These are phyloP conservation scores for Gallinago solitaria DNA, from an alignment of 2,797 vertebrate genomes.

Conservation along the genomic window DNA sequence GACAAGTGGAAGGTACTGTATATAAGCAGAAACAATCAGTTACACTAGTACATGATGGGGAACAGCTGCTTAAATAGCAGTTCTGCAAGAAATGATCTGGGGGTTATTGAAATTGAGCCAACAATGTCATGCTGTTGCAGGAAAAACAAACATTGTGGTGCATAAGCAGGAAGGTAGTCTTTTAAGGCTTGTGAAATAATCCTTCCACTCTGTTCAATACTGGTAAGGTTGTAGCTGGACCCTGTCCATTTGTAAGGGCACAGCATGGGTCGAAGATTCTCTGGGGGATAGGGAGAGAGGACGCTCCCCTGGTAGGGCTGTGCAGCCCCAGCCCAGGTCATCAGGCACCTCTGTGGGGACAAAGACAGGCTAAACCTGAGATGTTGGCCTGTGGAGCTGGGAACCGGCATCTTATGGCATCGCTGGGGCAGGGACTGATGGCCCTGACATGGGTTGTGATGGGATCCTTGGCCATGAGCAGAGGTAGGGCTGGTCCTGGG, in stretches of 20 bases:
- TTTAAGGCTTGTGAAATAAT: background rate
- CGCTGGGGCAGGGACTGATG: background rate
- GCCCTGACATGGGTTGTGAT: background rate
- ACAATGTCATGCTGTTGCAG: background rate
- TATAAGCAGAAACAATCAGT: background rate
- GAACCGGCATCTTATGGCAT: background rate
- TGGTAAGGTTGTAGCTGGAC: background rate
- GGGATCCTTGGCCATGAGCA: background rate
- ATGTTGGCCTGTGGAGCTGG: background rate
- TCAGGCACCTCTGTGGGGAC: background rate
- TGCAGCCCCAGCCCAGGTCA: background rate
- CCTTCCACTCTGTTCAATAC: background rate
- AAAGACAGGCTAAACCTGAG: background rate
- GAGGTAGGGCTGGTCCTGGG: background rate
- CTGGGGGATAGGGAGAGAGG: background rate
- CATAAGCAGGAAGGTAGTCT: background rate
- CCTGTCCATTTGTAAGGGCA: background rate
- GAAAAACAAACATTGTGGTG: slow-evolving; percentile 15
- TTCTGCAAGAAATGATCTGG: slow-evolving; percentile 38
- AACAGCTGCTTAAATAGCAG: slow-evolving; percentile 51
- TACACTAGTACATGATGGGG: background rate
- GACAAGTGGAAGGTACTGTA: background rate
- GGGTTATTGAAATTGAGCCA: slow-evolving; percentile 41
- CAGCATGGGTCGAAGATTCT: background rate
- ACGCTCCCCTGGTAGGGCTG: fast-evolving